These are phyloP conservation scores for Numenius phaeopus DNA, from an alignment of 2,797 vertebrate genomes.

Conservation along the genomic window DNA sequence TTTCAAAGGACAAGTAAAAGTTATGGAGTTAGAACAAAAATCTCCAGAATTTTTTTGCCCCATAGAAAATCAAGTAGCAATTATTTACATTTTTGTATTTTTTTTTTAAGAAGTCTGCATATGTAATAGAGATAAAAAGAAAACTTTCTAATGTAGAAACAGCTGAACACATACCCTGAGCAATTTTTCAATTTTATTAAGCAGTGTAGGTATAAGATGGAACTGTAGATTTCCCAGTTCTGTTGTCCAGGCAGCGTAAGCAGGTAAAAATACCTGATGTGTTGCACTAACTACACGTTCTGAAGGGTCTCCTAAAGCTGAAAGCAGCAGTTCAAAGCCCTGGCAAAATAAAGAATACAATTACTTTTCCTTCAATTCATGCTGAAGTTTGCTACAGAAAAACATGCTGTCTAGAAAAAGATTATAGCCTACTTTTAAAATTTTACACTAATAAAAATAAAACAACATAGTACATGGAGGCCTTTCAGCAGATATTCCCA, in stretches of 20 bases:
- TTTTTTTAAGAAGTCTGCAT: background rate
- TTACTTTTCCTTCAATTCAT: background rate
- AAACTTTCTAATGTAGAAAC: background rate
- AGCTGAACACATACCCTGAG: conserved; percentile 84
- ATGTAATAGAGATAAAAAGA: background rate
- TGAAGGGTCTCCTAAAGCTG: conserved; percentile 95
- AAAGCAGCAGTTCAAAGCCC: conserved; percentile 96
- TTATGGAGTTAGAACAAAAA: background rate
- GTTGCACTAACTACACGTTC: conserved; percentile 95
- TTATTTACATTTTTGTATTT: background rate
- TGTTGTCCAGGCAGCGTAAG: conserved; percentile 97
- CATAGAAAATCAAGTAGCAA: background rate
- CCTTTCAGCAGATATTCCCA: background rate
- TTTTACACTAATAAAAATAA: background rate
- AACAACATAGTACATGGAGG: background rate
- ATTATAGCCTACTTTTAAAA: background rate
- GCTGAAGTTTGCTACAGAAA: background rate
- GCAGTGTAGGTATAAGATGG: conserved; percentile 93
- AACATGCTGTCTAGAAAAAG: background rate
- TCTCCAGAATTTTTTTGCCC: background rate
- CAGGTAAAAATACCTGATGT: conserved; percentile 98
- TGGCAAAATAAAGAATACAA: conserved; percentile 58
- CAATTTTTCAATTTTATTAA: conserved; percentile 94
- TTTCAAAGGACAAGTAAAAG: background rate
- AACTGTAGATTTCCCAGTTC: conserved; percentile 92